Conservation (phyloP, 2,888 invertebrate species). For the Ectemnius continuus region DNA sequence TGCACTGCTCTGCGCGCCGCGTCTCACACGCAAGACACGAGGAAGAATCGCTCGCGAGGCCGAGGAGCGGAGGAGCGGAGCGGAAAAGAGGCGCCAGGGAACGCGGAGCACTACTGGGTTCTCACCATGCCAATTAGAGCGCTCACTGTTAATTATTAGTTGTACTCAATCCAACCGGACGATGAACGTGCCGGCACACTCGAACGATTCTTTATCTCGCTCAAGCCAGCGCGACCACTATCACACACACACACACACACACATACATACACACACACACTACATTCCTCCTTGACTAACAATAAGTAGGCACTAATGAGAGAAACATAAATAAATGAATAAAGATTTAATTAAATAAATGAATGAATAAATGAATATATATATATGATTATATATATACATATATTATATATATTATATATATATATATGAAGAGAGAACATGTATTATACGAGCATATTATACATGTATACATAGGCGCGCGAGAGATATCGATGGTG, state of each 20-base stretch:
- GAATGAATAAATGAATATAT: slow-evolving; percentile 37
- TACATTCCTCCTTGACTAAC: slow-evolving; percentile 75
- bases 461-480: neutral
- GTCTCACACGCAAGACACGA: neutral
- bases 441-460: slow-evolving; percentile 15
- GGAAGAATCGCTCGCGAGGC: neutral
- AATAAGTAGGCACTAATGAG: slow-evolving; percentile 74
- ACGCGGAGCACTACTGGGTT: slow-evolving; percentile 14
- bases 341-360: slow-evolving; percentile 28
- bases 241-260: too few species aligned
- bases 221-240: slow-evolving; percentile 68
- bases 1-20: too few species aligned
- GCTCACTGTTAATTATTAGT: slow-evolving; percentile 47
- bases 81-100: neutral
- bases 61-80: neutral
- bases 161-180: slow-evolving; percentile 54
- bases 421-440: slow-evolving; percentile 19
- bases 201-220: slow-evolving; percentile 68
- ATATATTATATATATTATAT: slow-evolving; percentile 36
- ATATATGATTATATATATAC: slow-evolving; percentile 31
- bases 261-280: slow-evolving; percentile 61
- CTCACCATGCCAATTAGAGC: slow-evolving; percentile 25
- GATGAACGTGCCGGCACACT: slow-evolving; percentile 67
- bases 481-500: neutral
- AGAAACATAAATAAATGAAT: slow-evolving; percentile 55